Percentiles rank a stretch among this genome's conserved stretches.
phyloP scores from a whole-genome alignment of 2,797 vertebrate species.

The Enteromius treurensis region DNA sequence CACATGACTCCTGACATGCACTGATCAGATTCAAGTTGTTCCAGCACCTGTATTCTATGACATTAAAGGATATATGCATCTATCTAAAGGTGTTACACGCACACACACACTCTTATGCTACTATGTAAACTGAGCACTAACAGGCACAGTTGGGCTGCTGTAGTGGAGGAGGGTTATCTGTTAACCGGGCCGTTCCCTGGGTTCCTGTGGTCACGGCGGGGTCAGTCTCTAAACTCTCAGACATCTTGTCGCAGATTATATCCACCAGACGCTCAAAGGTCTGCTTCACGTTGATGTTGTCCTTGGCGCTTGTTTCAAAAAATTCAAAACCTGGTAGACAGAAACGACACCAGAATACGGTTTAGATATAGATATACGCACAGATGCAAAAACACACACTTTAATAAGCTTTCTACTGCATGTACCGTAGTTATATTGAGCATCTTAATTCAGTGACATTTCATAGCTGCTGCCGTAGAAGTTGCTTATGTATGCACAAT shows the following conservation, averaged over 20 bases:
- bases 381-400: too few relatives aligned
- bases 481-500: not conserved
- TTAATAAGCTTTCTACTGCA: too few relatives aligned
- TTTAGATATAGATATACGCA: not conserved
- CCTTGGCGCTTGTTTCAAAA: conserved; percentile 76
- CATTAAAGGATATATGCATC: conserved; percentile 68
- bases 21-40: conserved; percentile 27
- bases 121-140: conserved; percentile 67
- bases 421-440: not conserved
- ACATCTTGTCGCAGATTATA: conserved; percentile 90
- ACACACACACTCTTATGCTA: conserved; percentile 58
- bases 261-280: conserved; percentile 62
- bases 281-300: conserved; percentile 31
- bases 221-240: conserved; percentile 82
- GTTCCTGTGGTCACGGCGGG: conserved; percentile 74
- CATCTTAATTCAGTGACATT: not conserved
- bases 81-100: conserved; percentile 65
- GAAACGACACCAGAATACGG: not conserved
- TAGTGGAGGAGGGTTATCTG: conserved; percentile 79
- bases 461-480: not conserved
- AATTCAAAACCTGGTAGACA: conserved; percentile 82
- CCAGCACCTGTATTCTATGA: conserved; percentile 51
- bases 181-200: conserved; percentile 79
- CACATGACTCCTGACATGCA: conserved; percentile 21
- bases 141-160: conserved; percentile 83